A percentile compares a stretch with the other conserved stretches of the same genome.
Evolutionary conservation across 2,113 vertebrate genomes (phyloP).

Genomic region (Pholis gunnellus): DNA sequence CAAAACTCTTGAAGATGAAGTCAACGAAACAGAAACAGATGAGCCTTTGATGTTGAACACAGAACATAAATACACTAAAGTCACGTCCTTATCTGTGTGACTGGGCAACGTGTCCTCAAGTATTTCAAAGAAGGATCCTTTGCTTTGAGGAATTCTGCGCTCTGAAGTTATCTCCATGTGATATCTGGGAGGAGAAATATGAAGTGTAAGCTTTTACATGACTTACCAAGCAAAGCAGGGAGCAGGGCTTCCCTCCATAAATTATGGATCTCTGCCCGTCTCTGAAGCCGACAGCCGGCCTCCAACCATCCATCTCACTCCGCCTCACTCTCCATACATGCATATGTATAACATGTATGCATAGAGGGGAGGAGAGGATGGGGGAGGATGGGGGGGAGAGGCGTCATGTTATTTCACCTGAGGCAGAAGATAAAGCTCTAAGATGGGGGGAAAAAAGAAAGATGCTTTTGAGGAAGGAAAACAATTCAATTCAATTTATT

Average conservation of each 20-base stretch:
- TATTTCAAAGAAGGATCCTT: conserved; percentile 29
- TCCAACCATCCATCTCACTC: conserved; percentile 45
- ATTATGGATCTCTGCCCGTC: conserved; percentile 49
- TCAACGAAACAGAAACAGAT: not conserved
- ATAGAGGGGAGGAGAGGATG: fast-evolving
- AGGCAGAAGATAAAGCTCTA: conserved; percentile 18
- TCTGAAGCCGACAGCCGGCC: conserved; percentile 28
- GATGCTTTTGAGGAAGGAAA: conserved; percentile 8
- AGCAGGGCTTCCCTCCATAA: conserved; percentile 36
- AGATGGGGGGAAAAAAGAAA: not conserved
- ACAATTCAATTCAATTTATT: no score
- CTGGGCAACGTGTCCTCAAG: conserved; percentile 12
- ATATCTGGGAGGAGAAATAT: not conserved
- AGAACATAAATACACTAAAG: not conserved
- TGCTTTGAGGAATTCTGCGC: conserved; percentile 27
- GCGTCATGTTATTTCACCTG: not conserved
- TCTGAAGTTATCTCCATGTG: conserved; percentile 22
- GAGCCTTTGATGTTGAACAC: conserved; percentile 2
- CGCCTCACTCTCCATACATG: conserved; percentile 33
- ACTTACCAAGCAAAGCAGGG: conserved; percentile 32
- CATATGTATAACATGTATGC: conserved; percentile 30
- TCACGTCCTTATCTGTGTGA: conserved; percentile 13
- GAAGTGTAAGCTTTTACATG: conserved; percentile 35
- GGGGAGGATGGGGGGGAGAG: not conserved
- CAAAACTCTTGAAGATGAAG: not conserved